These are phyloP conservation scores for Drosophila kambysellisi DNA, from an alignment of 2,888 invertebrate species.

Conservation along the genomic window DNA sequence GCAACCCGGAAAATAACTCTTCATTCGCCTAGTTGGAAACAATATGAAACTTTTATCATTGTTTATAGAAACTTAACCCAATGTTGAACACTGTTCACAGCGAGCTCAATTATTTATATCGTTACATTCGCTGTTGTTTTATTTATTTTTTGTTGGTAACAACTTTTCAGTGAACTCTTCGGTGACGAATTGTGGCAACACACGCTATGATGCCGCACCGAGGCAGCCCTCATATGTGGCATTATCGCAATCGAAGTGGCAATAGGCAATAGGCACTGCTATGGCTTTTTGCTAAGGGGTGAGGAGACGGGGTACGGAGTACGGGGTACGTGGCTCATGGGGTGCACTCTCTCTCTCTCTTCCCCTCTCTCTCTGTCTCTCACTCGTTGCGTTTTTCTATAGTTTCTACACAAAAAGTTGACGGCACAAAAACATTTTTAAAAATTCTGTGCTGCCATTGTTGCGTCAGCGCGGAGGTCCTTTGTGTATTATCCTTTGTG, in stretches of 20 bases:
- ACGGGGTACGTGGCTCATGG: constrained; percentile 30
- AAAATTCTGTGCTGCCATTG: constrained; percentile 75
- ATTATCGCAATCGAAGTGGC: constrained; percentile 29
- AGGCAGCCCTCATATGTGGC: constrained; percentile 41
- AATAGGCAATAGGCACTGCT: constrained; percentile 34
- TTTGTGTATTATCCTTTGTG: constrained; percentile 78
- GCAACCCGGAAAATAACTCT: neutral
- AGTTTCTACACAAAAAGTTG: constrained; percentile 70
- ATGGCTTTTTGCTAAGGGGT: constrained; percentile 39
- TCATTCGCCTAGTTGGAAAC: neutral
- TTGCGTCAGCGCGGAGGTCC: constrained; percentile 74
- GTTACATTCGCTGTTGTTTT: constrained; percentile 36
- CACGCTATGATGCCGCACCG: constrained; percentile 34
- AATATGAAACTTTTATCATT: constrained; percentile 8
- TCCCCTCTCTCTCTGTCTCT: neutral
- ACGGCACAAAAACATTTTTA: constrained; percentile 63
- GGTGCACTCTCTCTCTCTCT: constrained; percentile 28
- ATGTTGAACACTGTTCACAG: constrained; percentile 2
- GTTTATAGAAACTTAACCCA: constrained; percentile 5
- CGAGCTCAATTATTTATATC: constrained; percentile 4
- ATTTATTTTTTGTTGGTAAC: constrained; percentile 16
- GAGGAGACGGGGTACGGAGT: constrained; percentile 16
- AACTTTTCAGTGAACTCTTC: constrained; percentile 50
- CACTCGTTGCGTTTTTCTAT: constrained; percentile 57
- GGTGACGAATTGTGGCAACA: constrained; percentile 64